Evolutionary conservation across 2,888 invertebrate genomes (phyloP).

Genomic region (Eristalis pertinax): DNA sequence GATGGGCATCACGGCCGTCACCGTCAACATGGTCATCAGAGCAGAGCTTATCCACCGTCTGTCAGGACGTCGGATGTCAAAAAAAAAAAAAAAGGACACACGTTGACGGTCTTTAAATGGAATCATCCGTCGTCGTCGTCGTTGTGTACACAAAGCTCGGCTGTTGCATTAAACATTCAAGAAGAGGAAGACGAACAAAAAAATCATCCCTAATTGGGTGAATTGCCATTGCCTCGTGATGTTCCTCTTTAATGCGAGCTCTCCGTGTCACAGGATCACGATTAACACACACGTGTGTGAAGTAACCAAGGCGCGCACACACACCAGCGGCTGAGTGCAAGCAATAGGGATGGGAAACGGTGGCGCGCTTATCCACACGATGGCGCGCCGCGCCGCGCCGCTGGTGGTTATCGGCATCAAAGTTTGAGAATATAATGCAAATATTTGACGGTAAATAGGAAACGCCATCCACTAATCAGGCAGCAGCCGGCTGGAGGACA

Average conservation of each 20-base stretch:
- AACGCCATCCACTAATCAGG: slow-evolving; percentile 58
- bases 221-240: neutral
- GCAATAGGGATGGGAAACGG: no score
- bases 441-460: slow-evolving; percentile 64
- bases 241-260: slow-evolving; percentile 36
- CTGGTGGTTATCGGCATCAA: slow-evolving; percentile 21
- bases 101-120: slow-evolving; percentile 5
- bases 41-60: slow-evolving; percentile 22
- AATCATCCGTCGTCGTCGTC: neutral
- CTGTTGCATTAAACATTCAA: slow-evolving; percentile 36
- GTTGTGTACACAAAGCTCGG: slow-evolving; percentile 23
- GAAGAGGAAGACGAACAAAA: neutral
- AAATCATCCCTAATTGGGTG: slow-evolving; percentile 54
- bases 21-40: slow-evolving; percentile 56
- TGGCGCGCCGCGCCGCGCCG: neutral
- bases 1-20: slow-evolving; percentile 38
- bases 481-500: slow-evolving; percentile 52
- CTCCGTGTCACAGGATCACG: slow-evolving; percentile 51
- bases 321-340: no score
- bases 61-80: slow-evolving; percentile 19
- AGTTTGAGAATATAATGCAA: slow-evolving; percentile 57
- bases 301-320: neutral
- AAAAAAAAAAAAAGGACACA: no score
- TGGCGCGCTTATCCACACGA: slow-evolving; percentile 34
- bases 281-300: slow-evolving; percentile 18